phyloP scores from a whole-genome alignment of 2,888 invertebrate species.

The Xylocampa areola region DNA sequence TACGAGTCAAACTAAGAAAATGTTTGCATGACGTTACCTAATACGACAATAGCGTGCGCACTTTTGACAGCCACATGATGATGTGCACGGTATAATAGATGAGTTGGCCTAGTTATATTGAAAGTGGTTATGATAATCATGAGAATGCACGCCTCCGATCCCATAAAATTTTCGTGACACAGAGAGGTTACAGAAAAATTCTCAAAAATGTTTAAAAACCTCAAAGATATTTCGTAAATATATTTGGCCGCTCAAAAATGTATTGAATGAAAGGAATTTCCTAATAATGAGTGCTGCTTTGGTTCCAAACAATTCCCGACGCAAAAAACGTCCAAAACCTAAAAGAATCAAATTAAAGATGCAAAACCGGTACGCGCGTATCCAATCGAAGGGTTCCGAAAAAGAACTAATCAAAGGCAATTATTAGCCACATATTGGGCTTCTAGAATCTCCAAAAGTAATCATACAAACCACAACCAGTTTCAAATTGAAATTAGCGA shows the following conservation, averaged over 20 bases:
- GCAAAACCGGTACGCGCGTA: conserved; percentile 7
- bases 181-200: neutral
- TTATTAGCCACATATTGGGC: conserved; percentile 10
- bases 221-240: conserved; percentile 3
- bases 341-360: conserved; percentile 1
- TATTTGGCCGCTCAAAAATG: conserved; percentile 2
- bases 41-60: conserved; percentile 57
- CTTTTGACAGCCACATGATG: conserved; percentile 55
- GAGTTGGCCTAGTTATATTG: conserved; percentile 48
- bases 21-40: conserved; percentile 49
- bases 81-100: conserved; percentile 55
- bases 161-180: conserved; percentile 17
- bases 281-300: conserved; percentile 28
- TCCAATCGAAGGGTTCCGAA: conserved; percentile 14
- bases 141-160: conserved; percentile 38
- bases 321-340: conserved; percentile 5
- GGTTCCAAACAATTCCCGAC: conserved; percentile 27
- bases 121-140: conserved; percentile 51
- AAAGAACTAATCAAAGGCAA: conserved; percentile 19
- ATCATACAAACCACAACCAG: conserved; percentile 37
- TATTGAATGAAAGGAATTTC: conserved; percentile 27
- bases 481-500: conserved; percentile 35
- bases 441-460: conserved; percentile 41
- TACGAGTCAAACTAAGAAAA: conserved; percentile 31
- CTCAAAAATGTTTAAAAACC: neutral